Conservation (phyloP, 2,888 invertebrate genomes). For the Diaprepes abbreviatus region DNA sequence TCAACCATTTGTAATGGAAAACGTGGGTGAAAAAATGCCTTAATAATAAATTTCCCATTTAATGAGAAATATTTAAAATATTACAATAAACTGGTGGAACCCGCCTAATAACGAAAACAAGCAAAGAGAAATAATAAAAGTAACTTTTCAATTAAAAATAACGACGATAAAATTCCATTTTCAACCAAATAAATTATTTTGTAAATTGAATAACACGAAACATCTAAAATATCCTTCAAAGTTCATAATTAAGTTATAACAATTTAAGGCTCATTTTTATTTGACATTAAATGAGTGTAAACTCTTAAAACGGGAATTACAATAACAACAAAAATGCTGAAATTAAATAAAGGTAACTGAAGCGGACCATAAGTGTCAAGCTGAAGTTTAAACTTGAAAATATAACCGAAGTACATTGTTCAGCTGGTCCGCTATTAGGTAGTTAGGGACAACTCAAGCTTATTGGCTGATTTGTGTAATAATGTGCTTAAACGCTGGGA, state of each 20-base stretch:
- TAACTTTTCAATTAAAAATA: conserved; percentile 13
- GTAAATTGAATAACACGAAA: conserved; percentile 15
- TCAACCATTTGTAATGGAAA: no score
- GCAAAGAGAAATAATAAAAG: background rate
- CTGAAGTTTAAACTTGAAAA: conserved; percentile 12
- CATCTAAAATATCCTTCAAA: conserved; percentile 22
- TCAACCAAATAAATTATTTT: conserved; percentile 14
- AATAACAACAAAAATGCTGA: conserved; percentile 64
- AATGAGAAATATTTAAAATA: background rate
- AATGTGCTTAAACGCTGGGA: conserved; percentile 56
- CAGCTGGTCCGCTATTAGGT: conserved; percentile 52
- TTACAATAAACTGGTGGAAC: background rate
- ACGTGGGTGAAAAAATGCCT: no score
- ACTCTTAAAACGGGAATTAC: conserved; percentile 65
- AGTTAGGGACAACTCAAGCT: conserved; percentile 55
- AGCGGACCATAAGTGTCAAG: conserved; percentile 49
- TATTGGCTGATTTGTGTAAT: conserved; percentile 58
- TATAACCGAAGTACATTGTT: conserved; percentile 25
- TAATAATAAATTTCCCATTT: background rate
- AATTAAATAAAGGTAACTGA: conserved; percentile 61
- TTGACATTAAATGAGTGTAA: conserved; percentile 66
- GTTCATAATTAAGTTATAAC: conserved; percentile 66
- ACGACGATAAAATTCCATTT: conserved; percentile 18
- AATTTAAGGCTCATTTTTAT: conserved; percentile 65
- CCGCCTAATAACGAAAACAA: background rate